A percentile compares a stretch with the other conserved stretches of the same genome.
These are phyloP conservation scores for Pachypanchax playfairii DNA, from an alignment of 2,113 vertebrate species.

Conservation along the genomic window DNA sequence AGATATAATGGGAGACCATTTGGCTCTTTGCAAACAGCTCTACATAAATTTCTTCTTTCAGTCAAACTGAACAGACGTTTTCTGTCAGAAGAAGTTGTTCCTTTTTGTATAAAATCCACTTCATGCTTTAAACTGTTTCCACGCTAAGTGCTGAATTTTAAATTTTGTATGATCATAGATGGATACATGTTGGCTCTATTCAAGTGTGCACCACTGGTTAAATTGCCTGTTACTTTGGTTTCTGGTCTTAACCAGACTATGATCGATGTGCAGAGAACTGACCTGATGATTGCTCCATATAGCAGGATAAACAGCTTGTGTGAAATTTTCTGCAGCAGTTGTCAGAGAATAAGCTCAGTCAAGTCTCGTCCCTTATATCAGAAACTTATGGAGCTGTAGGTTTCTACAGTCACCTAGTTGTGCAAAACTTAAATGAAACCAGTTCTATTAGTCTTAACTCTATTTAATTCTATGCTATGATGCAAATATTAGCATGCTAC, in stretches of 20 bases:
- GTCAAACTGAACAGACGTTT: conserved; percentile 25
- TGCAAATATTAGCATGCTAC: background rate
- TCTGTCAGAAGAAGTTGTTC: conserved; percentile 17
- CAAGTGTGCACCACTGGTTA: background rate
- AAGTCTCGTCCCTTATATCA: background rate
- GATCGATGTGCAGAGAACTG: conserved; percentile 3
- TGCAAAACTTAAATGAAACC: too few relatives aligned
- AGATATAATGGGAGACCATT: conserved; percentile 48
- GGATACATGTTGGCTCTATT: background rate
- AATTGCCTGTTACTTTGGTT: background rate
- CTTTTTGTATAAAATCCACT: conserved; percentile 1
- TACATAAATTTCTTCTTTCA: conserved; percentile 27
- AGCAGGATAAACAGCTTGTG: background rate
- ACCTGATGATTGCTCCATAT: background rate
- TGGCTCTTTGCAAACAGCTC: conserved; percentile 41
- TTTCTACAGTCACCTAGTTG: background rate
- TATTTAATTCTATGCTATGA: background rate
- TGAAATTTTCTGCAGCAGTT: background rate
- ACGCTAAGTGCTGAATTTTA: too few relatives aligned
- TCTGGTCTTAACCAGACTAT: background rate
- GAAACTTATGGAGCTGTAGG: background rate
- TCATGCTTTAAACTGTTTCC: conserved; percentile 9
- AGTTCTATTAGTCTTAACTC: background rate
- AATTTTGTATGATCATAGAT: too few relatives aligned
- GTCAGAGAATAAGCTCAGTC: background rate